Conservation (phyloP, 2,113 vertebrate species). For the Porphyrio hochstetteri region DNA sequence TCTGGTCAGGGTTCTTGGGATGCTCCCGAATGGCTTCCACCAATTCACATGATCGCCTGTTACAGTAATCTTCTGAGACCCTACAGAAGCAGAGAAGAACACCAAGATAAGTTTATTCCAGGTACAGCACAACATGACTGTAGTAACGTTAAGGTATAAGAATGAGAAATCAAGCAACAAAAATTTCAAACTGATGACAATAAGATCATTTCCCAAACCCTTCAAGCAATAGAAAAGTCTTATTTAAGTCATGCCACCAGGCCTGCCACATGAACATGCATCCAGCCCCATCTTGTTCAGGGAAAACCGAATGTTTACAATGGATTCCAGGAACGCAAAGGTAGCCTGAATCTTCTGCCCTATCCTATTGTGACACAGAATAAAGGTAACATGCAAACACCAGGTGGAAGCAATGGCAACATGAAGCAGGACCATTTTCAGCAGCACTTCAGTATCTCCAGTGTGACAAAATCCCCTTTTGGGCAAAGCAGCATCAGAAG, state of each 20-base stretch:
- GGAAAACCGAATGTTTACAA: background rate
- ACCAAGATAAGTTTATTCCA: background rate
- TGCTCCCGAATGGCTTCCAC: conserved; percentile 92
- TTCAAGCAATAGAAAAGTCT: background rate
- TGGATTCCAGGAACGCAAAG: background rate
- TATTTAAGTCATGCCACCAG: background rate
- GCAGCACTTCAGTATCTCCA: background rate
- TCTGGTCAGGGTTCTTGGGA: conserved; percentile 82
- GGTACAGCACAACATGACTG: background rate
- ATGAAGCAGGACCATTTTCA: background rate
- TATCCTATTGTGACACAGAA: background rate
- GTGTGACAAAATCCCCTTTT: background rate
- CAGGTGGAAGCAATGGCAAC: background rate
- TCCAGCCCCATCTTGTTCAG: background rate
- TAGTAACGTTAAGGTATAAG: background rate
- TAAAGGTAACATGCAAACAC: background rate
- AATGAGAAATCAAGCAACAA: background rate
- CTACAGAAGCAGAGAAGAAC: conserved; percentile 61
- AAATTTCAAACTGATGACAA: background rate
- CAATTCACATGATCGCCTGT: conserved; percentile 87
- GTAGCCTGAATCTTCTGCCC: background rate
- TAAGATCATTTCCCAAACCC: background rate
- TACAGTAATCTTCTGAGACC: conserved; percentile 86
- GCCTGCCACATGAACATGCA: background rate
- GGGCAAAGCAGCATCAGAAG: background rate